Conservation (phyloP, 2,797 vertebrate genomes). For the Acipenser transmontanus region DNA sequence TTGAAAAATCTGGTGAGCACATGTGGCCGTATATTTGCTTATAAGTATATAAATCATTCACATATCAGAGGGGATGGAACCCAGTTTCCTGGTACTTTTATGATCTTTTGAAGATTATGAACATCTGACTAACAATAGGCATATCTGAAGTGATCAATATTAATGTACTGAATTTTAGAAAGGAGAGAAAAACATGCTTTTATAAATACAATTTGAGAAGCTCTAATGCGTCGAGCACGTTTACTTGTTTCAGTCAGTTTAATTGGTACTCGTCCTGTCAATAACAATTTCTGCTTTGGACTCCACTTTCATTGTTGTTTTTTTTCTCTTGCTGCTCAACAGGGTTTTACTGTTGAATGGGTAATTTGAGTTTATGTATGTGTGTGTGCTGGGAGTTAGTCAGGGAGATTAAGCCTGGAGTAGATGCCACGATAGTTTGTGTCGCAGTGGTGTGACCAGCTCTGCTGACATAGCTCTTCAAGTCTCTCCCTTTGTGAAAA, state of each 20-base stretch:
- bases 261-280: slow-evolving; percentile 49
- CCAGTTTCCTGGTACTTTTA: too few relatives aligned
- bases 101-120: too few relatives aligned
- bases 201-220: slow-evolving; percentile 2
- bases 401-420: slow-evolving; percentile 52
- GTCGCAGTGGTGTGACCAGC: slow-evolving; percentile 58
- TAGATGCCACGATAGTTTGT: slow-evolving; percentile 57
- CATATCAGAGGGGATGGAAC: too few relatives aligned
- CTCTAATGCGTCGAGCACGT: background rate
- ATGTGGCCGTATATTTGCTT: too few relatives aligned
- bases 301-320: slow-evolving; percentile 28
- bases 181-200: too few relatives aligned
- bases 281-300: slow-evolving; percentile 45
- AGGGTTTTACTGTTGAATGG: slow-evolving; percentile 57
- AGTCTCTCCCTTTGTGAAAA: slow-evolving; percentile 65
- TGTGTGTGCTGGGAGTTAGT: slow-evolving; percentile 52
- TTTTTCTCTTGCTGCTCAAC: slow-evolving; percentile 33
- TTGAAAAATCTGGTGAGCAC: slow-evolving; percentile 3
- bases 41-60: too few relatives aligned
- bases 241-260: slow-evolving; percentile 27
- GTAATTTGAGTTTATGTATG: slow-evolving; percentile 59
- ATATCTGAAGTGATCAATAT: too few relatives aligned
- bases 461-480: slow-evolving; percentile 60
- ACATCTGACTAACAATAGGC: too few relatives aligned
- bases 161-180: too few relatives aligned